phyloP scores from a whole-genome alignment of 2,888 invertebrate genomes.

The Diadegma fenestrale region DNA sequence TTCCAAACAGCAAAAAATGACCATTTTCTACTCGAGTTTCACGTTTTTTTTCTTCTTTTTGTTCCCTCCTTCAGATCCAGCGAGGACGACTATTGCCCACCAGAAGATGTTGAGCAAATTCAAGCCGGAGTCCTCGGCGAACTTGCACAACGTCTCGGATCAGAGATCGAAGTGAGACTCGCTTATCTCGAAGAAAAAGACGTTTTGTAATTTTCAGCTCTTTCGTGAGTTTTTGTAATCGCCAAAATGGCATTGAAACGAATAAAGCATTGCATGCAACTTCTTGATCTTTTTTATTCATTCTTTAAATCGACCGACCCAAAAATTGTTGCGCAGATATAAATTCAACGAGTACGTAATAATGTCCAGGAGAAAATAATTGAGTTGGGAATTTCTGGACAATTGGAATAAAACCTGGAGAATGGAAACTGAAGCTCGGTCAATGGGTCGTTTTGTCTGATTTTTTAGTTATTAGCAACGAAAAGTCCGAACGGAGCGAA shows the following conservation, averaged over 20 bases:
- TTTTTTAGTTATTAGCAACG: conserved; percentile 38
- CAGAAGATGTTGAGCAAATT: conserved; percentile 92
- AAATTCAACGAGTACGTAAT: background rate
- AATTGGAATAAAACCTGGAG: background rate
- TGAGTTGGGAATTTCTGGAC: background rate
- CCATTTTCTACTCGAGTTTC: conserved; percentile 8
- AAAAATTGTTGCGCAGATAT: background rate
- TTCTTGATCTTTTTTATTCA: background rate
- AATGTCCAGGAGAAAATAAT: background rate
- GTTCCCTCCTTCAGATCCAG: conserved; percentile 87
- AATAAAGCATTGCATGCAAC: conserved; percentile 29
- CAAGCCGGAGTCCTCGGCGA: conserved; percentile 89
- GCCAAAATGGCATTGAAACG: background rate
- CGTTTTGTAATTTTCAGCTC: conserved; percentile 17
- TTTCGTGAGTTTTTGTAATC: background rate
- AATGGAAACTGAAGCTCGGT: background rate
- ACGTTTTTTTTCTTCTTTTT: conserved; percentile 26
- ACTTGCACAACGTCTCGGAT: conserved; percentile 83
- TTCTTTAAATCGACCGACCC: background rate
- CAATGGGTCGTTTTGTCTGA: background rate
- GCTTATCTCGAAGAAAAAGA: conserved; percentile 75
- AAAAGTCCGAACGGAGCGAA: conserved; percentile 21
- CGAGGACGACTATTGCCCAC: conserved; percentile 95
- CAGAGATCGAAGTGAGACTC: conserved; percentile 76
- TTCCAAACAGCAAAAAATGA: conserved; percentile 7